Evolutionary conservation across 2,113 vertebrate species (phyloP), one percentile per base, ranked within the genome.

Genomic region (Xenopus laevis): DNA sequence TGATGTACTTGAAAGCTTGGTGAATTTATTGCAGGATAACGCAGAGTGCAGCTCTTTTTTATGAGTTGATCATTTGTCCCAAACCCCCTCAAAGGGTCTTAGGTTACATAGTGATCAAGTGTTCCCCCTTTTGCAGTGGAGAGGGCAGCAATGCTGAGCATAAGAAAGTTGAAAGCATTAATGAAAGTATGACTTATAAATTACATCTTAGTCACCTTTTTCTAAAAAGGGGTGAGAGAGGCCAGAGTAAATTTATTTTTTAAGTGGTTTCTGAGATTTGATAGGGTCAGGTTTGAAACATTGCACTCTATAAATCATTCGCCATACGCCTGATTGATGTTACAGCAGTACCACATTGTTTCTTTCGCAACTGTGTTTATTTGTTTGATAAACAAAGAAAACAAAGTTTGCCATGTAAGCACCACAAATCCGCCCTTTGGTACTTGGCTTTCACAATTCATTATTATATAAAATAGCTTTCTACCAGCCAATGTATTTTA

Each of bases 201-300:
- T 92, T 91, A 92, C 91, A 91, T 93, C 91, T 93, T 90, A 90
- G 90, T 92, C 91, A 91, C 91, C 90, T 89, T 89, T 90, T 89
- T 87, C 90, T 88, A 91, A 89, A 40, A 92, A 86, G 88, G 90
- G 90, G 90, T 92, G 89, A 92, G 83, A 86, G 86, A 93, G 91
- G 91, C 87, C 90, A 92, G 89, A 84, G 89, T 90, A 91, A 92
- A 93, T 92, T 93, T 93, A 93, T 92, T 92, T 92, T 92, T 93
- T 92, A 93, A 93, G 91, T 92, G 91, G 89, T 93, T 92, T 91
- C 89, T 83, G 88, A 90, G 90, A 88, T 90, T 91, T 74, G 80
- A 85, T 86, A 81, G 87, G 91, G 91, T 91, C 91, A 92, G 84
- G 87, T 89, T 87, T 92, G 89, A 91, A 91, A 91, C 82, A 87